A percentile compares a stretch with the other conserved stretches of the same genome.
These are phyloP conservation scores for Synergus gifuensis DNA, from an alignment of 2,888 invertebrate genomes.

Conservation along the genomic window DNA sequence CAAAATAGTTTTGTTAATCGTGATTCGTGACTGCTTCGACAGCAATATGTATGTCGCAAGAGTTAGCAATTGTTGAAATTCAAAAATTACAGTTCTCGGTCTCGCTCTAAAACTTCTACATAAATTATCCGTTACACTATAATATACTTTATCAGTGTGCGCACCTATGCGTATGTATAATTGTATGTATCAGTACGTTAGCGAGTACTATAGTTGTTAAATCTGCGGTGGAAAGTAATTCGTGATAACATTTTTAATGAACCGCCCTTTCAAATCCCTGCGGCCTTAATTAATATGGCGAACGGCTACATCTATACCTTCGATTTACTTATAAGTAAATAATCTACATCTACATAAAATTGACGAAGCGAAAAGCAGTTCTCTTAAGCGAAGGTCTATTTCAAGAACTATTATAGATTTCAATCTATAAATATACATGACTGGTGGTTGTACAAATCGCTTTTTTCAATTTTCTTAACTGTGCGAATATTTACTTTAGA, in stretches of 20 bases:
- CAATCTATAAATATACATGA: constrained; percentile 14
- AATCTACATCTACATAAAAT: constrained; percentile 16
- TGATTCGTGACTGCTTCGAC: constrained; percentile 52
- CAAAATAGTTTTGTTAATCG: constrained; percentile 48
- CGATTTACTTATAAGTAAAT: constrained; percentile 8
- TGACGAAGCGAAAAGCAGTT: constrained; percentile 27
- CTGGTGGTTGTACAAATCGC: neutral
- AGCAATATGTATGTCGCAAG: constrained; percentile 44
- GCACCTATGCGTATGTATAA: constrained; percentile 8
- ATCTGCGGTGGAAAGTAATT: constrained; percentile 44
- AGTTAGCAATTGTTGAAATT: constrained; percentile 54
- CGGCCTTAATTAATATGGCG: neutral
- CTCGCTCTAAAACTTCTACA: constrained; percentile 52
- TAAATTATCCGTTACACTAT: constrained; percentile 47
- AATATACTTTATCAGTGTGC: constrained; percentile 42
- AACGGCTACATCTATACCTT: neutral
- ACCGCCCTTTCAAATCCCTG: constrained; percentile 54
- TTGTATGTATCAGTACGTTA: constrained; percentile 45
- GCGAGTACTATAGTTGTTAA: constrained; percentile 31
- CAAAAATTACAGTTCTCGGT: constrained; percentile 53
- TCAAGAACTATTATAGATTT: constrained; percentile 31
- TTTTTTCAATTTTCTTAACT: neutral
- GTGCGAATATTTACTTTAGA: neutral
- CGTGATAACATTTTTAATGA: constrained; percentile 52
- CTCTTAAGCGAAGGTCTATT: constrained; percentile 30